Evolutionary conservation across 1,140 invertebrate genomes (phyloP).

Genomic region (Neodiprion lecontei): DNA sequence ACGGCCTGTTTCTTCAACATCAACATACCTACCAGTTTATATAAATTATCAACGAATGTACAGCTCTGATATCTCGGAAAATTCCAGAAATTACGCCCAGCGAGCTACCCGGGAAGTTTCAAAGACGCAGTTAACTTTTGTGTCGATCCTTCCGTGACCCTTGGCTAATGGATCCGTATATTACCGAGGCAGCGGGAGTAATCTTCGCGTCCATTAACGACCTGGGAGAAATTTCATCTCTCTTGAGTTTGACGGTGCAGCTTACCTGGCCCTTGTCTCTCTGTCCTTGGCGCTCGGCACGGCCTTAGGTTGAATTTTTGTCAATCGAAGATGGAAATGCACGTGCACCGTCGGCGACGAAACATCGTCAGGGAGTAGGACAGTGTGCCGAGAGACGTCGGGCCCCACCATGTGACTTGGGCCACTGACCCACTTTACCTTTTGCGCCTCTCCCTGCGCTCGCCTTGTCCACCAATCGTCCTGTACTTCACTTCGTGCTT

Average conservation of each 20-base stretch:
- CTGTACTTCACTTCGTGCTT: slow-evolving; percentile 37
- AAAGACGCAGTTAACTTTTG: slow-evolving; percentile 1
- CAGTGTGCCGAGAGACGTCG: slow-evolving; percentile 58
- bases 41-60: too few relatives aligned
- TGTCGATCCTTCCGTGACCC: not conserved
- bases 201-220: too few relatives aligned
- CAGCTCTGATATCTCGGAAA: not conserved
- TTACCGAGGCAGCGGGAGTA: too few relatives aligned
- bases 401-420: slow-evolving; percentile 57
- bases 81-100: not conserved
- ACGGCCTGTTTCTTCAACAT: too few relatives aligned
- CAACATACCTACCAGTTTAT: too few relatives aligned
- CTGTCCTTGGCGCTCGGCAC: too few relatives aligned
- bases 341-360: not conserved
- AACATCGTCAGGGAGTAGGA: slow-evolving; percentile 43
- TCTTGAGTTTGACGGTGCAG: too few relatives aligned
- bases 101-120: not conserved
- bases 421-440: slow-evolving; percentile 60
- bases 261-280: too few relatives aligned
- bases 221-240: too few relatives aligned
- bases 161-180: slow-evolving; percentile 3
- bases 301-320: too few relatives aligned
- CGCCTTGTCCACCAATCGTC: slow-evolving; percentile 26
- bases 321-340: not conserved
- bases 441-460: not conserved